Percentiles rank a stretch among this genome's conserved stretches.
These are phyloP conservation scores for Rhabdomys pumilio DNA, from an alignment of 2,797 vertebrate genomes.

Conservation along the genomic window DNA sequence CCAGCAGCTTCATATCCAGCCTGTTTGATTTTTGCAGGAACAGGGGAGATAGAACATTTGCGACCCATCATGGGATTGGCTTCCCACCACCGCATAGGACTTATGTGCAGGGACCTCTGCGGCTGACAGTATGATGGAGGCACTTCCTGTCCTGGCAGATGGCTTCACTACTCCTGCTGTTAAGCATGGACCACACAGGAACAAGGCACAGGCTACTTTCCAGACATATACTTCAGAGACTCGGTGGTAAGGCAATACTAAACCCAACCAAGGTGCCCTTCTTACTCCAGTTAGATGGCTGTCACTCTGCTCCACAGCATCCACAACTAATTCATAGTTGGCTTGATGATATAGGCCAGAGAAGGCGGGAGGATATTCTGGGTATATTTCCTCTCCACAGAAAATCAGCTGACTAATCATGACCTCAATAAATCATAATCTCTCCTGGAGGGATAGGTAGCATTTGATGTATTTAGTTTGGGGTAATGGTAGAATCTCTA, in stretches of 20 bases:
- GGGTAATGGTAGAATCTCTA: not conserved
- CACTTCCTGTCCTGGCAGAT: not conserved
- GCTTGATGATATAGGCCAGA: not conserved
- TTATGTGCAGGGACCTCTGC: not conserved
- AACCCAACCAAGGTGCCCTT: not conserved
- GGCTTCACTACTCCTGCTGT: not conserved
- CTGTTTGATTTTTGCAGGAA: not conserved
- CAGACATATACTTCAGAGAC: not conserved
- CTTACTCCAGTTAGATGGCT: not conserved
- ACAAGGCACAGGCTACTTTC: not conserved
- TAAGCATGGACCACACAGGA: not conserved
- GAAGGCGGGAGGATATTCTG: not conserved
- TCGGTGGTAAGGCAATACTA: not conserved
- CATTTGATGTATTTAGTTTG: not conserved
- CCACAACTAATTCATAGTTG: not conserved
- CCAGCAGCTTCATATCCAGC: not conserved
- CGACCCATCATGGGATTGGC: fast-evolving
- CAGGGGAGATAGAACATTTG: not conserved
- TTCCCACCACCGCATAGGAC: no score
- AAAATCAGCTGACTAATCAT: constrained; percentile 3
- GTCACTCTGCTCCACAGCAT: not conserved
- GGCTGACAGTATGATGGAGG: not conserved
- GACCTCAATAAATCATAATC: not conserved
- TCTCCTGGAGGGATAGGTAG: not conserved
- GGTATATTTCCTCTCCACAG: not conserved